These are phyloP conservation scores for Psephotus haematonotus DNA, from an alignment of 2,113 vertebrate species.

Conservation along the genomic window DNA sequence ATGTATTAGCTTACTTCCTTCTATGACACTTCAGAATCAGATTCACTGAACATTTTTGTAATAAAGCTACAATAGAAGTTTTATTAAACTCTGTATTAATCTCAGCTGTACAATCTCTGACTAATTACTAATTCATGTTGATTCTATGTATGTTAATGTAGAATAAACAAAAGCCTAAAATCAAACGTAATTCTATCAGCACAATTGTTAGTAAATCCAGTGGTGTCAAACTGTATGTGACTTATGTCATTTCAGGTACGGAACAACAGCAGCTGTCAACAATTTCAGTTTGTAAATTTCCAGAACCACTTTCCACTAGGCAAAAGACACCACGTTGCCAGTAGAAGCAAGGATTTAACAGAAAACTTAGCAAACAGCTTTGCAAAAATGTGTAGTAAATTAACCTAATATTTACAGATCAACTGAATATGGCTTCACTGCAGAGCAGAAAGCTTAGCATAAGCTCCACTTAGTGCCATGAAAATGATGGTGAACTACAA, in stretches of 20 bases:
- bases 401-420: not conserved
- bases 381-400: not conserved
- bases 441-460: not conserved
- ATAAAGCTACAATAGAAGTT: not conserved
- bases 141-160: not conserved
- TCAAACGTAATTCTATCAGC: not conserved
- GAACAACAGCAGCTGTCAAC: not conserved
- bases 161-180: not conserved
- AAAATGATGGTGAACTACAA: not conserved
- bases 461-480: not conserved
- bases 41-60: not conserved
- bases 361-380: not conserved
- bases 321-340: not conserved
- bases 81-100: not conserved
- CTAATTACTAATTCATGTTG: not conserved
- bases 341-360: not conserved
- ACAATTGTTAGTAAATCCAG: not conserved
- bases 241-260: not conserved
- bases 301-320: not conserved
- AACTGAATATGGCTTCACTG: not conserved
- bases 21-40: not conserved
- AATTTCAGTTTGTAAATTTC: not conserved
- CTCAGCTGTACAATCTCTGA: not conserved
- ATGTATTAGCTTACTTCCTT: not conserved
- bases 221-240: accelerated